phyloP scores from a whole-genome alignment of 2,888 invertebrate genomes.

The Ichneumoninae sp. region DNA sequence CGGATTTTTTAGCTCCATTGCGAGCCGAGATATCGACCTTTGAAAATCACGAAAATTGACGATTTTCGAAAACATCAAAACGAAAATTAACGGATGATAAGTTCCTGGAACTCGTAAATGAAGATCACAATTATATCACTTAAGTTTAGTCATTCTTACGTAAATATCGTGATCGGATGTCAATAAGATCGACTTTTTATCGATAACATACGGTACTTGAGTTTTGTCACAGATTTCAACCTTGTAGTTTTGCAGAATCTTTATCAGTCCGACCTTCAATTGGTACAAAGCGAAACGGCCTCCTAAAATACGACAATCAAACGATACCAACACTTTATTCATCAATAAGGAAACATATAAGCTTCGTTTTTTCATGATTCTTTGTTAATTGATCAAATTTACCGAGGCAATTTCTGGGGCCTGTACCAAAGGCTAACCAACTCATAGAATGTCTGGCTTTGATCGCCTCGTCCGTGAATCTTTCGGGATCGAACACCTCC shows the following conservation, averaged over 20 bases:
- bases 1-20: too few relatives aligned
- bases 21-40: too few relatives aligned
- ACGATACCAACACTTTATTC: background rate
- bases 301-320: slow-evolving; percentile 66
- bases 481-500: slow-evolving; percentile 76
- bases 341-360: background rate
- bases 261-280: slow-evolving; percentile 81
- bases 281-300: slow-evolving; percentile 78
- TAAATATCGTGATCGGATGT: slow-evolving; percentile 74
- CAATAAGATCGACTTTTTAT: slow-evolving; percentile 72
- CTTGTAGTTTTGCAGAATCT: slow-evolving; percentile 79
- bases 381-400: too few relatives aligned
- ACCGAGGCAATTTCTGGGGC: too few relatives aligned
- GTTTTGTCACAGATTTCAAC: slow-evolving; percentile 76
- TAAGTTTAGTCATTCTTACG: too few relatives aligned
- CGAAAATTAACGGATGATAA: too few relatives aligned
- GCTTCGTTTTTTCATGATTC: too few relatives aligned
- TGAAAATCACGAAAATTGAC: too few relatives aligned
- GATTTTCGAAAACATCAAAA: too few relatives aligned
- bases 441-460: slow-evolving; percentile 73
- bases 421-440: slow-evolving; percentile 74
- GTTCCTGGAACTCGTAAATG: too few relatives aligned
- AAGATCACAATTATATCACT: too few relatives aligned
- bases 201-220: slow-evolving; percentile 72
- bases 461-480: slow-evolving; percentile 72